These are phyloP conservation scores for Melanargia galathea DNA, from an alignment of 2,888 invertebrate species.

Conservation along the genomic window DNA sequence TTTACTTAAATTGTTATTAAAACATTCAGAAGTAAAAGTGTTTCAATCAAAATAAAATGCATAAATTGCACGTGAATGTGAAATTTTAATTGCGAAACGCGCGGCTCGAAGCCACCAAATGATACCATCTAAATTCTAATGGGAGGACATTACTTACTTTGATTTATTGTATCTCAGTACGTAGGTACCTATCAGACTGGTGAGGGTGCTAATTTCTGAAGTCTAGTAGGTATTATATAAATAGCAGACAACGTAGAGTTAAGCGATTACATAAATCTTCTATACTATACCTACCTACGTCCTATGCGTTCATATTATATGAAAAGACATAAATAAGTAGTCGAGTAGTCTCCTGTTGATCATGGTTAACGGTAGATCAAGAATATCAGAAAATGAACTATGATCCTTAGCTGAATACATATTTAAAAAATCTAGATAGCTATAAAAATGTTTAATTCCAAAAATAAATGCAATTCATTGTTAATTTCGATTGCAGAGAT, in stretches of 20 bases:
- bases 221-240: too few relatives aligned
- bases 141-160: conserved; percentile 23
- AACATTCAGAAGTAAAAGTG: conserved; percentile 26
- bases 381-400: too few relatives aligned
- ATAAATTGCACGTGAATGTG: conserved; percentile 29
- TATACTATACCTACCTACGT: too few relatives aligned
- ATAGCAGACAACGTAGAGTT: not conserved
- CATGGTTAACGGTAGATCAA: too few relatives aligned
- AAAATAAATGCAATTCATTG: too few relatives aligned
- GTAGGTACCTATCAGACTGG: not conserved
- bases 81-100: conserved; percentile 32
- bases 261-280: too few relatives aligned
- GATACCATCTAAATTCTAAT: conserved; percentile 26
- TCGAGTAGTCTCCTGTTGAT: too few relatives aligned
- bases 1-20: not conserved
- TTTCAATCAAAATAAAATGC: conserved; percentile 22
- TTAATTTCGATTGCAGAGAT: too few relatives aligned
- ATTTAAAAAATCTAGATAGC: too few relatives aligned
- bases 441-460: too few relatives aligned
- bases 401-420: not conserved
- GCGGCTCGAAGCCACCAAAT: conserved; percentile 7
- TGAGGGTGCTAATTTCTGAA: not conserved
- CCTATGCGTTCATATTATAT: too few relatives aligned
- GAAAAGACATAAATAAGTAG: too few relatives aligned
- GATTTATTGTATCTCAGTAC: not conserved